Evolutionary conservation across 2,888 invertebrate species (phyloP).

Genomic region (Drosophila helvetica): DNA sequence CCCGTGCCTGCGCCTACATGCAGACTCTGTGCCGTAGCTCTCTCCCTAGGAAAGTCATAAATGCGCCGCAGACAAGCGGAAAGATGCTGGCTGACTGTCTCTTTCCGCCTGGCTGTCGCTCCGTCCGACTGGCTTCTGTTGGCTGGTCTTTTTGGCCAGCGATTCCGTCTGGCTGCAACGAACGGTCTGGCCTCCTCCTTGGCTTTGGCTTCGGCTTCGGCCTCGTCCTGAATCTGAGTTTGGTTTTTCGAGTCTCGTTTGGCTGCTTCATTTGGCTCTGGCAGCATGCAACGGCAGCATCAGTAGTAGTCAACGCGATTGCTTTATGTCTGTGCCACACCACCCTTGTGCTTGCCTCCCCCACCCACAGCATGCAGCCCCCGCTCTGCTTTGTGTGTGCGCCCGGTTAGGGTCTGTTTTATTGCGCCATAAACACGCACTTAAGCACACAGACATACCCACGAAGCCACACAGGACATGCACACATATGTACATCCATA

Average conservation of each 20-base stretch:
- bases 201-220: constrained; percentile 26
- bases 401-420: constrained; percentile 74
- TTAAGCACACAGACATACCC: constrained; percentile 61
- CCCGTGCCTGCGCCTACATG: constrained; percentile 64
- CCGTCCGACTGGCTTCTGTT: not conserved
- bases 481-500: not conserved
- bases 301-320: constrained; percentile 42
- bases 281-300: constrained; percentile 59
- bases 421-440: constrained; percentile 80
- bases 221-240: constrained; percentile 16
- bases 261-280: constrained; percentile 71
- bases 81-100: constrained; percentile 72
- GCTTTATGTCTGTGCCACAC: constrained; percentile 43
- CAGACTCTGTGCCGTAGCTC: constrained; percentile 47
- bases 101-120: constrained; percentile 3
- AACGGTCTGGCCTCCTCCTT: constrained; percentile 3
- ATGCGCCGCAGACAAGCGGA: constrained; percentile 78
- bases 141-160: constrained; percentile 51
- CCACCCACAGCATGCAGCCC: not conserved
- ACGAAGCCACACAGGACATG: constrained; percentile 14
- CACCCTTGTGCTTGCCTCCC: not conserved
- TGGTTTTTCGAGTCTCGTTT: constrained; percentile 52
- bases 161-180: constrained; percentile 36
- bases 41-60: constrained; percentile 64
- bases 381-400: constrained; percentile 40